A percentile compares a stretch with the other conserved stretches of the same genome.
Evolutionary conservation across 2,797 vertebrate genomes (phyloP).

Genomic region (Syndactyla subalaris): DNA sequence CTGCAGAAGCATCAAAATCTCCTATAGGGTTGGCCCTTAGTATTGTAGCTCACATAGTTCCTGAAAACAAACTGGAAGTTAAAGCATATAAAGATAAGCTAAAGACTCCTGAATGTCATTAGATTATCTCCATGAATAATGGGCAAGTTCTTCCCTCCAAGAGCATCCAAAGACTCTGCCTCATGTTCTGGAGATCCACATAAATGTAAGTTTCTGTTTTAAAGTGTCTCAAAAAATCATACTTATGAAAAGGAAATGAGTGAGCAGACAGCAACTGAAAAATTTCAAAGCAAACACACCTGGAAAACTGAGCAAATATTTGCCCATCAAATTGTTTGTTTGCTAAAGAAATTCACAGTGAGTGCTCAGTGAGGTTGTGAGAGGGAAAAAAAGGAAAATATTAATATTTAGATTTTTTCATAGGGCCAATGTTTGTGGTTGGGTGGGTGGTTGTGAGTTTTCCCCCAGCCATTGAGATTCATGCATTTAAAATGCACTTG

Average conservation of each 20-base stretch:
- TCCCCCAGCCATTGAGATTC: background rate
- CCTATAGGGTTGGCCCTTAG: background rate
- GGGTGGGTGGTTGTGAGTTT: background rate
- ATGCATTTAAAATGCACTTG: conserved; percentile 2
- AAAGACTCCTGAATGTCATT: background rate
- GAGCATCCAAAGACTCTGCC: background rate
- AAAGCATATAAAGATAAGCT: background rate
- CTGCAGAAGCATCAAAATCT: background rate
- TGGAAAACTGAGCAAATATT: conserved; percentile 77
- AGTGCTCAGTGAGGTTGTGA: conserved; percentile 65
- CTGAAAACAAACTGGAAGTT: background rate
- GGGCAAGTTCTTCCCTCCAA: background rate
- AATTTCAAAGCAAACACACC: conserved; percentile 56
- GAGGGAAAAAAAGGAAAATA: conserved; percentile 59
- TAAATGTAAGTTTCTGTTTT: background rate
- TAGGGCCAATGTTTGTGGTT: background rate
- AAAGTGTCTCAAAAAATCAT: background rate
- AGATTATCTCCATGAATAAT: background rate
- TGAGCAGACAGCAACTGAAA: conserved; percentile 57
- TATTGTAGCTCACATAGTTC: background rate
- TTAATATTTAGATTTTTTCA: background rate
- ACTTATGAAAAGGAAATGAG: background rate
- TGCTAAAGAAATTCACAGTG: conserved; percentile 79
- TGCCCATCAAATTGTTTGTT: conserved; percentile 75
- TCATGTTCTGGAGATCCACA: background rate